phyloP scores from a whole-genome alignment of 2,888 invertebrate genomes.

The Oxyteleia sp. region DNA sequence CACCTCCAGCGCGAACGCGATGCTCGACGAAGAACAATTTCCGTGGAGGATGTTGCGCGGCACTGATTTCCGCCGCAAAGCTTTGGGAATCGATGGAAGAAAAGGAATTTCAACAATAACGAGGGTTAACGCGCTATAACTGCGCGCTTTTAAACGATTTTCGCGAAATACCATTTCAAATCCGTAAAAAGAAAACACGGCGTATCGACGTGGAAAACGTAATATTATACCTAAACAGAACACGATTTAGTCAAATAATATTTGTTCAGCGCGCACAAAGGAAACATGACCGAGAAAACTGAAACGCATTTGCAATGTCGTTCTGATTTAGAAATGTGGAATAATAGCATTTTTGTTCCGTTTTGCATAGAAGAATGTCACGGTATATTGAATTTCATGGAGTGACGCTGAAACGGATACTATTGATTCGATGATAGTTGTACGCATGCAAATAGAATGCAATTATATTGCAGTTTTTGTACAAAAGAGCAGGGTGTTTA shows the following conservation, averaged over 20 bases:
- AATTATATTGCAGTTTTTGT: too few species aligned
- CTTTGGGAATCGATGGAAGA: constrained; percentile 56
- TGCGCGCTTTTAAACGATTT: constrained; percentile 33
- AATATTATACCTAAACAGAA: constrained; percentile 17
- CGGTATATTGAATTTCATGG: too few species aligned
- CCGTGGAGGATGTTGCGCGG: constrained; percentile 58
- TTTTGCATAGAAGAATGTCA: too few species aligned
- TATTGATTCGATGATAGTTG: too few species aligned
- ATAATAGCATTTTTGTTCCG: neutral
- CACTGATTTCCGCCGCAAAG: constrained; percentile 64
- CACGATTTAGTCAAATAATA: constrained; percentile 16
- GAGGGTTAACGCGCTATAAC: constrained; percentile 39
- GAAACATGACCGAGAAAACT: neutral
- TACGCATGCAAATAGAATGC: too few species aligned
- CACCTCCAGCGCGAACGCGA: constrained; percentile 42
- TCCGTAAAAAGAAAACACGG: constrained; percentile 13
- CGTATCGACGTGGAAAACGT: neutral
- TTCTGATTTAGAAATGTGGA: neutral
- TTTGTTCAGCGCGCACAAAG: neutral
- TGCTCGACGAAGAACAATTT: constrained; percentile 63
- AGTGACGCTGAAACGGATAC: too few species aligned
- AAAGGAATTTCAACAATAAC: constrained; percentile 58
- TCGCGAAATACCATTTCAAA: neutral
- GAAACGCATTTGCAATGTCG: neutral
- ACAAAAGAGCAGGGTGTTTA: too few species aligned